Evolutionary conservation across 2,888 invertebrate genomes (phyloP), one percentile per base, ranked within the genome.

Genomic region (Cantharis lateralis): DNA sequence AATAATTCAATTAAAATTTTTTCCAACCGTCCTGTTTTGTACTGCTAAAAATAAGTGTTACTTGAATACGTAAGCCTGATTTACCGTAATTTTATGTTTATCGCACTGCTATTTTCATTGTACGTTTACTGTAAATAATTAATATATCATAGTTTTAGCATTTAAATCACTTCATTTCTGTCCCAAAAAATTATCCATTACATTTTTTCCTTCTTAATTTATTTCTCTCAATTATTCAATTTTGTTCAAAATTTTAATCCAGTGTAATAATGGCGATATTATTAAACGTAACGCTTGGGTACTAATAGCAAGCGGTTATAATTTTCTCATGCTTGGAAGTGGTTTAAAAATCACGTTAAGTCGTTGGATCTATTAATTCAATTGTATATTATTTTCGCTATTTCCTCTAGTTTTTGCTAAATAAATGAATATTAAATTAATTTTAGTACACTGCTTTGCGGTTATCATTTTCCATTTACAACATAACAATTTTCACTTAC

Each of bases 1-100:
- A 83, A 83, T 82, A 82, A 84, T 66, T 64, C 64, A 64, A 64
- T 64, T 64, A n/a, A 10, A 64, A 64, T 18, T 64, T 64, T 18
- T 64, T 28, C 10, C 0, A 28, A 28, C 26, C 26, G 26, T 28
- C 10, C 26, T 28, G 10, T 28, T 28, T 9, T 64, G 13, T 66
- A 13, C 13, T 13, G 13, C 13, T n/a, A 48, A 48, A 48, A 48
- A 48, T 7, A n/a, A 5, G n/a, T 7, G n/a, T n/a, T 48, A n/a
- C 48, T 48, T 48, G n/a, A 48, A 48, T 48, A 48, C n/a, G n/a
- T 48, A 48, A 48, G n/a, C n/a, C n/a, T 13, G n/a, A 48, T 48
- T 48, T 48, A 48, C 48, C n/a, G 48, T n/a, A 48, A 48, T 48
- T 48, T 48, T 48, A n/a, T 48, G 48, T 48, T 48, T 48, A 48